These are phyloP conservation scores for Takifugu rubripes DNA, from an alignment of 2,797 vertebrate species.

Conservation along the genomic window DNA sequence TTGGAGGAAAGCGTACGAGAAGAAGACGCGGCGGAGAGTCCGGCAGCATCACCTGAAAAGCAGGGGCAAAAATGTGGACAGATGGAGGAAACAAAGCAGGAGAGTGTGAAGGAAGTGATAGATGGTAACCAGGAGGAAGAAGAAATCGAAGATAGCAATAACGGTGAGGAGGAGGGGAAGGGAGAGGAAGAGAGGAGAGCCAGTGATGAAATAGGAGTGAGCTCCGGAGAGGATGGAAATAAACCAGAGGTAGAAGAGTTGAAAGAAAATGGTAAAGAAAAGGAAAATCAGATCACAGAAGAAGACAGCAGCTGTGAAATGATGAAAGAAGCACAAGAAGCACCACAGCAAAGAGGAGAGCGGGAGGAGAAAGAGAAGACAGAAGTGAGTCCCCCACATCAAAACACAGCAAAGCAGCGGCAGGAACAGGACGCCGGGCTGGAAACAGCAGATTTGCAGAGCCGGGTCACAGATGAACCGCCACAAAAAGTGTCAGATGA, in stretches of 20 bases:
- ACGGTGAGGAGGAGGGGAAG: constrained; percentile 24
- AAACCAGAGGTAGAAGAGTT: constrained; percentile 10
- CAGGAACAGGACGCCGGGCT: constrained; percentile 3
- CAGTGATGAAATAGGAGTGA: constrained; percentile 1
- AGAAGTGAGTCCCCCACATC: constrained; percentile 4
- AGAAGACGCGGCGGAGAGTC: constrained; percentile 25
- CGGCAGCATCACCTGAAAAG: constrained; percentile 3
- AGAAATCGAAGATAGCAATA: constrained; percentile 11
- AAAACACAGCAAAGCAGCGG: constrained; percentile 4
- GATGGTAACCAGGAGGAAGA: constrained; percentile 21
- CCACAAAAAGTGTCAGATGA: constrained; percentile 13
- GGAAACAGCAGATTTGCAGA: constrained; percentile 6
- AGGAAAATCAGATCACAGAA: constrained; percentile 6
- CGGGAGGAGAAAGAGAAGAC: constrained; percentile 9
- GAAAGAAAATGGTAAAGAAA: constrained; percentile 4
- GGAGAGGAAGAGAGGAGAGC: constrained; percentile 22
- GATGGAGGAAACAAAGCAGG: neutral
- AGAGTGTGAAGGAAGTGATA: constrained; percentile 5
- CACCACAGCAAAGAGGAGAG: constrained; percentile 10
- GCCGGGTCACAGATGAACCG: constrained; percentile 3
- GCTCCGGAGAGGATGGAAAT: constrained; percentile 11
- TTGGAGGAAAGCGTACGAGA: constrained; percentile 26
- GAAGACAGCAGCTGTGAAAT: constrained; percentile 11
- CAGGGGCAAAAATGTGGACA: constrained; percentile 1
- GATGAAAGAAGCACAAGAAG: constrained; percentile 2